Conservation (phyloP, 2,888 invertebrate genomes). For the Cantharis nigra region DNA sequence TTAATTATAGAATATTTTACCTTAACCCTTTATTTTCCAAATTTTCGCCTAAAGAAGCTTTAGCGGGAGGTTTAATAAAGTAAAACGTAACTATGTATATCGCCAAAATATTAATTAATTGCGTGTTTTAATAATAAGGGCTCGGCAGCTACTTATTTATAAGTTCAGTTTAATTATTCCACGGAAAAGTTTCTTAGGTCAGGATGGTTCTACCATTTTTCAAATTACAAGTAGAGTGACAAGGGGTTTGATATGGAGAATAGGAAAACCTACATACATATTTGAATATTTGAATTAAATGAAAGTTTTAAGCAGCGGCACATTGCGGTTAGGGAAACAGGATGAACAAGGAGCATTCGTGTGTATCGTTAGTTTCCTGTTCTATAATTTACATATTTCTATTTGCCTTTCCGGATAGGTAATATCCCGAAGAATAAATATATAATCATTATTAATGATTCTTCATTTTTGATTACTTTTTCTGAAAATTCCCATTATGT, state of each 20-base stretch:
- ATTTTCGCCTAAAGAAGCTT: not conserved
- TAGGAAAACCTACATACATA: not conserved
- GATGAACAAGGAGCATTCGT: slow-evolving; percentile 21
- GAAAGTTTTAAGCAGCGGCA: slow-evolving; percentile 17
- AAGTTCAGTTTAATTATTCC: not conserved
- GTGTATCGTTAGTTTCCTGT: slow-evolving; percentile 23
- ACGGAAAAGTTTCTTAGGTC: not conserved
- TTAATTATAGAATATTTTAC: not conserved
- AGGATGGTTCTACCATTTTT: not conserved
- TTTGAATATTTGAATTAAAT: slow-evolving; percentile 14
- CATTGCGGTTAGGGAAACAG: slow-evolving; percentile 22
- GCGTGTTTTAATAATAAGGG: not conserved
- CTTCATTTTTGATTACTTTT: not conserved
- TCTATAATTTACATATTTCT: slow-evolving; percentile 19
- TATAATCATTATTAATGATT: not conserved
- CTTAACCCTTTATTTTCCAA: not conserved
- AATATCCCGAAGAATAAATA: not conserved
- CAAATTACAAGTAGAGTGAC: not conserved
- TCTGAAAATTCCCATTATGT: not conserved
- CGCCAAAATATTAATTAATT: not conserved
- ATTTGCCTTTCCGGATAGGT: slow-evolving; percentile 12
- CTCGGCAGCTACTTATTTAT: not conserved
- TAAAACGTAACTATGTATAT: not conserved
- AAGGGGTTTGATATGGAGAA: not conserved
- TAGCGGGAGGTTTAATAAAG: not conserved